These are phyloP conservation scores for Perognathus longimembris DNA, from an alignment of 2,113 vertebrate species.

Conservation along the genomic window DNA sequence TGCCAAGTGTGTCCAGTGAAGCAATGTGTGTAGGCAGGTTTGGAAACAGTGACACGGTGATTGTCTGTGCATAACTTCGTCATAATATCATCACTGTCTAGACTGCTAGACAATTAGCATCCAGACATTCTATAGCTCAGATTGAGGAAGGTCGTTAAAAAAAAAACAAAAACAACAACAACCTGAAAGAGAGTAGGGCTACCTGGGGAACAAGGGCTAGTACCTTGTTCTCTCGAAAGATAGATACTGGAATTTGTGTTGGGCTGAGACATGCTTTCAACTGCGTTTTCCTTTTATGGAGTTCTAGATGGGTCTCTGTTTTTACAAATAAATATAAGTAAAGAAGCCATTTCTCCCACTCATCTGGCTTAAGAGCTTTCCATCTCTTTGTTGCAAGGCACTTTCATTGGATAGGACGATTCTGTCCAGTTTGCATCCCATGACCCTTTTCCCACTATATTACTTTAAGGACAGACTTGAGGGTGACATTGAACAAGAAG, in stretches of 20 bases:
- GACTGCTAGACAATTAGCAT: slow-evolving; percentile 89
- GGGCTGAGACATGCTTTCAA: background rate
- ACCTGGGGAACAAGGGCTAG: background rate
- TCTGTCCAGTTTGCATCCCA: background rate
- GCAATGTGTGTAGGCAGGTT: slow-evolving; percentile 87
- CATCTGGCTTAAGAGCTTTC: background rate
- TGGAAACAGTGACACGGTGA: slow-evolving; percentile 87
- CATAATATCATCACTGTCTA: slow-evolving; percentile 91
- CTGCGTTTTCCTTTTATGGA: background rate
- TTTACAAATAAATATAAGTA: background rate
- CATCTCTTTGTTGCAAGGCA: background rate
- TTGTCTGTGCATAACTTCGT: slow-evolving; percentile 89
- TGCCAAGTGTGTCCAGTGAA: slow-evolving; percentile 86
- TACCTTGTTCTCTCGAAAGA: slow-evolving; percentile 2
- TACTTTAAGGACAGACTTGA: background rate
- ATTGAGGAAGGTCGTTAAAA: slow-evolving; percentile 78
- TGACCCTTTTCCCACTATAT: background rate
- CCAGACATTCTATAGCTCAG: slow-evolving; percentile 88
- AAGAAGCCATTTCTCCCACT: background rate
- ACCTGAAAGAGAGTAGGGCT: background rate
- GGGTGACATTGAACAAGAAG: too few relatives aligned
- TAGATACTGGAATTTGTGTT: background rate
- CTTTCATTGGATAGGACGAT: background rate
- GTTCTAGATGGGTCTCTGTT: background rate
- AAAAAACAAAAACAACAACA: background rate